Evolutionary conservation across 2,797 vertebrate genomes (phyloP).

Genomic region (Pyrrhura leucotis): DNA sequence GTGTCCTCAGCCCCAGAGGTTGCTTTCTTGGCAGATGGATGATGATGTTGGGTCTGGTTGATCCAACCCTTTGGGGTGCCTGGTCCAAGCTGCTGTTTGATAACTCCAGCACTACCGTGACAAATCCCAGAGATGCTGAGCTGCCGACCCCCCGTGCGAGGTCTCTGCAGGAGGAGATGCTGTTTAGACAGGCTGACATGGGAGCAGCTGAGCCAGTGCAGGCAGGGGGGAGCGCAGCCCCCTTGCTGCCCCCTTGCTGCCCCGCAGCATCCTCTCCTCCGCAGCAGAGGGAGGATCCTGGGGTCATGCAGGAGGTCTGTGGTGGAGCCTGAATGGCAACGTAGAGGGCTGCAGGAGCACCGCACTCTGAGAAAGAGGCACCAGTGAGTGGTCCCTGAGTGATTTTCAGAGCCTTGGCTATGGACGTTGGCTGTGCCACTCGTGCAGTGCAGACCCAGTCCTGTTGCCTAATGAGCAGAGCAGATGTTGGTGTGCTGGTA

Average conservation of each 20-base stretch:
- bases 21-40: not conserved
- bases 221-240: not conserved
- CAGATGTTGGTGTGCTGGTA: not conserved
- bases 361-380: accelerated
- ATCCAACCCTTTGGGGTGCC: not conserved
- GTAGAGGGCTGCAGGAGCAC: not conserved
- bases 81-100: not conserved
- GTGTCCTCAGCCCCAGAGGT: not conserved
- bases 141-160: accelerated
- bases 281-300: not conserved
- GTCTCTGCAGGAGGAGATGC: slow-evolving; percentile 3
- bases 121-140: not conserved
- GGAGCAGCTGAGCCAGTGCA: not conserved
- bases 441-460: not conserved
- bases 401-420: not conserved
- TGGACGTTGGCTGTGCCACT: not conserved
- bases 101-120: not conserved
- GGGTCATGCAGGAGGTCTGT: not conserved
- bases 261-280: not conserved
- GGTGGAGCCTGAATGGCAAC: not conserved
- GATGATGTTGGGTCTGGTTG: not conserved
- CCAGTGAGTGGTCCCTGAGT: not conserved
- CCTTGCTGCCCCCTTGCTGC: not conserved
- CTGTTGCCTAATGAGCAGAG: not conserved
- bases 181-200: slow-evolving; percentile 21